These are phyloP conservation scores for Phortica variegata DNA, from an alignment of 1,140 invertebrate species.

Conservation along the genomic window DNA sequence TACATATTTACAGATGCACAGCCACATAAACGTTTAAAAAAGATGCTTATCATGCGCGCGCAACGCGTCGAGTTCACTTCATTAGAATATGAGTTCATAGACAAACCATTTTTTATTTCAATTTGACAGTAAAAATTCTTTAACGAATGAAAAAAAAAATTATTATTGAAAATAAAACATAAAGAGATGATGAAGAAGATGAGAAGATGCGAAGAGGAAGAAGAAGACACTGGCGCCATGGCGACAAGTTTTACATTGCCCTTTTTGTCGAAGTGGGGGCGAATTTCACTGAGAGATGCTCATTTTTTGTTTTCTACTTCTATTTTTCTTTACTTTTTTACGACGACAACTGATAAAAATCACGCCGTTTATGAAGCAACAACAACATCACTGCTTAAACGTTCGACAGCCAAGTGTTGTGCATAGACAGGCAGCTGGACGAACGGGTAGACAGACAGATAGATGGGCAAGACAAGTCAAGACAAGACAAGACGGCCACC, in stretches of 20 bases:
- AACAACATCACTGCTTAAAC: constrained; percentile 3
- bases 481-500: too few species aligned
- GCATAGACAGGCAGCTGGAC: neutral
- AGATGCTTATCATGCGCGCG: too few species aligned
- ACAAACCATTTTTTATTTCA: too few species aligned
- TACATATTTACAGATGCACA: neutral
- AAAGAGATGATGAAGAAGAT: too few species aligned
- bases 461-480: too few species aligned
- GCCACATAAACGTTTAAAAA: too few species aligned
- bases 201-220: neutral
- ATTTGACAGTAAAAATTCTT: neutral
- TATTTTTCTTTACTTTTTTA: constrained; percentile 3
- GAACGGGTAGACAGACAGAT: neutral
- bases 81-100: too few species aligned
- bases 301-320: neutral
- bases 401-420: neutral
- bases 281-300: constrained; percentile 5
- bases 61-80: too few species aligned
- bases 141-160: neutral
- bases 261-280: too few species aligned
- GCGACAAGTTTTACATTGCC: too few species aligned
- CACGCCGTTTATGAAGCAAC: constrained; percentile 28
- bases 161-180: neutral
- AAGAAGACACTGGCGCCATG: constrained; percentile 10
- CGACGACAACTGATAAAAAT: constrained; percentile 32